Evolutionary conservation across 2,888 invertebrate genomes (phyloP).

Genomic region (Drosophila birchii): DNA sequence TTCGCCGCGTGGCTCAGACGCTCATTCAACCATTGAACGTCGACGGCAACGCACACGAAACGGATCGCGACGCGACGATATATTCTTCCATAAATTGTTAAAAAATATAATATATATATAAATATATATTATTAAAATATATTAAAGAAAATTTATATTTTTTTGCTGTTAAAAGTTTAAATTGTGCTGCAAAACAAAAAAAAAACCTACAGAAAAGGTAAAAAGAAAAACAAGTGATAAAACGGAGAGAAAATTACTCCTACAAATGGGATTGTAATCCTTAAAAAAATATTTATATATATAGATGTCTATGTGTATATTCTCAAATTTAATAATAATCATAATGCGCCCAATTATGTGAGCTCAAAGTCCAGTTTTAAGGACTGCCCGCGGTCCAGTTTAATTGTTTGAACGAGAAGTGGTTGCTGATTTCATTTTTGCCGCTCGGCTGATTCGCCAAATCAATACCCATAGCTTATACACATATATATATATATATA

Average conservation of each 20-base stretch:
- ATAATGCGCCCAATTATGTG: conserved; percentile 12
- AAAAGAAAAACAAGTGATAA: conserved; percentile 30
- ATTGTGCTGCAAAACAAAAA: conserved; percentile 8
- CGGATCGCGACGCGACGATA: not conserved
- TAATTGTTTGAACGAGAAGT: conserved; percentile 41
- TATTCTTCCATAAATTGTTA: not conserved
- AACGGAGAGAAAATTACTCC: not conserved
- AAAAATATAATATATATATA: not conserved
- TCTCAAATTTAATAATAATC: not conserved
- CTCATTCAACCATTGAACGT: conserved; percentile 16
- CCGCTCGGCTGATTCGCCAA: conserved; percentile 60
- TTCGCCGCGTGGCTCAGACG: not conserved
- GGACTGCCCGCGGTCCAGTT: conserved; percentile 38
- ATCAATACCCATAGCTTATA: conserved; percentile 16
- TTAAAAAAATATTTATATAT: not conserved
- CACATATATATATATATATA: not conserved
- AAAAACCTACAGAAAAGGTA: conserved; percentile 30
- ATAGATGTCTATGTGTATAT: not conserved
- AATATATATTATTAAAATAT: not conserved
- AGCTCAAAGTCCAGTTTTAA: conserved; percentile 12
- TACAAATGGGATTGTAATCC: not conserved
- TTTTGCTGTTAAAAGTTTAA: conserved; percentile 20
- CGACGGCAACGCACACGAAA: conserved; percentile 31
- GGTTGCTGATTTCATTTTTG: conserved; percentile 69
- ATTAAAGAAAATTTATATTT: conserved; percentile 1